These are phyloP conservation scores for Aptenodytes forsteri DNA, from an alignment of 2,113 vertebrate species.

Conservation along the genomic window DNA sequence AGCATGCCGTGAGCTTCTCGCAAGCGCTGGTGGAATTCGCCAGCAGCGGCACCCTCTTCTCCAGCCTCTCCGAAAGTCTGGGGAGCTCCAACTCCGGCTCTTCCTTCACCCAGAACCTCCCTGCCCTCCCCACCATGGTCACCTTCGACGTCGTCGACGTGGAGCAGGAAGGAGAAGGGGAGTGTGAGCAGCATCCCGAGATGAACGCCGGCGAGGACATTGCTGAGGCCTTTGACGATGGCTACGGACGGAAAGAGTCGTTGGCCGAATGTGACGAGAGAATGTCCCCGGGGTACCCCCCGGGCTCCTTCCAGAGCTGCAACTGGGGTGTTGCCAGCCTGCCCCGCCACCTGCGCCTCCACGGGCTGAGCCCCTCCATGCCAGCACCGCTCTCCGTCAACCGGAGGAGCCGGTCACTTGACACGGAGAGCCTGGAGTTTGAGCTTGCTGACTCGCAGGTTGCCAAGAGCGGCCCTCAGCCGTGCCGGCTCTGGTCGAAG, in stretches of 20 bases:
- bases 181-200: constrained; percentile 89
- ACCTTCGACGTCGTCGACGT: constrained; percentile 95
- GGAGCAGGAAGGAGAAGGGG: constrained; percentile 93
- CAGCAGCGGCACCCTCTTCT: constrained; percentile 84
- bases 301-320: constrained; percentile 76
- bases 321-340: constrained; percentile 91
- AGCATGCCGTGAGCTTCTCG: constrained; percentile 89
- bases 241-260: constrained; percentile 86
- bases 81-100: constrained; percentile 82
- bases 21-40: constrained; percentile 93
- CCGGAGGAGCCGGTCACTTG: constrained; percentile 90
- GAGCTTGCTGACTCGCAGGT: constrained; percentile 74
- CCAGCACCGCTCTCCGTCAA: constrained; percentile 82
- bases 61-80: constrained; percentile 80
- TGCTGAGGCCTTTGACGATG: constrained; percentile 86
- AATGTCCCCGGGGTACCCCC: constrained; percentile 78
- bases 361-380: constrained; percentile 77
- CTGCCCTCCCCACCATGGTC: constrained; percentile 91
- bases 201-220: constrained; percentile 87
- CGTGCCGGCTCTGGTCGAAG: neutral
- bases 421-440: constrained; percentile 87
- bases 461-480: constrained; percentile 37
- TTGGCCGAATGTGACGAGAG: constrained; percentile 87
- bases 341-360: constrained; percentile 86
- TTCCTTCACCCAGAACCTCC: constrained; percentile 87